Base-by-base conservation (phyloP, 2,888 invertebrate species). In the Herminia tarsipennalis region DNA sequence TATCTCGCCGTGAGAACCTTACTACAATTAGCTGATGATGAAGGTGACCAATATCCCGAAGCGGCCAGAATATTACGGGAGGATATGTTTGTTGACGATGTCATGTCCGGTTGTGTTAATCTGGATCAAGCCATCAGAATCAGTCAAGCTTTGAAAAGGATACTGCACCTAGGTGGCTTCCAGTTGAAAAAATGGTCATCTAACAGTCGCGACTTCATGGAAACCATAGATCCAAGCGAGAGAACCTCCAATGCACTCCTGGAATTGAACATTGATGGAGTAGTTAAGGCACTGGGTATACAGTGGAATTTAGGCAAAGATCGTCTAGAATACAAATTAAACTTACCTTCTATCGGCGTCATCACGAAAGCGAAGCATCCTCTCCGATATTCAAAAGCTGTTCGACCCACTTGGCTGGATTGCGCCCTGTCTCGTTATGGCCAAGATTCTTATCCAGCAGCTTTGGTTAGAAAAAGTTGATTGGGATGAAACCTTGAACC, bases 371-470 rank as follows among this genome's bases (percentile, higher is more conserved):
- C 35, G 64, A 42, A 44, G 8, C 1, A 46, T 60, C 1, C 36
- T 66, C 4, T 44, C 65, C 0, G 63, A 66, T 20, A 1, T 44
- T 3, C 43, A 37, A n/a, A 17, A 12, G 13, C 14, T 39, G 0
- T 45, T 29, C 14, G 45, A 42, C 57, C 63, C 63, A 3, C 28
- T 68, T 6, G 66, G 66, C 1, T 65, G 65, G 67, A 27, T 66
- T 5, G 49, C 67, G n/a, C 57, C 58, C n/a, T 13, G n/a, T 3
- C 37, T 52, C 8, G 24, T 65, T 1, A 24, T 13, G n/a, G 46
- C 49, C 5, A 60, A 64, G 41, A 53, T 64, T 5, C 2, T 56
- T 2, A 38, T 64, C 0, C 58, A 64, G 29, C 47, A 18, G 6
- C 12, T 59, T 3, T 60, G 65, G 61, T 29, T 52, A n/a, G 35